These are phyloP conservation scores for Anorthoa munda DNA, from an alignment of 2,888 invertebrate genomes.

Conservation along the genomic window DNA sequence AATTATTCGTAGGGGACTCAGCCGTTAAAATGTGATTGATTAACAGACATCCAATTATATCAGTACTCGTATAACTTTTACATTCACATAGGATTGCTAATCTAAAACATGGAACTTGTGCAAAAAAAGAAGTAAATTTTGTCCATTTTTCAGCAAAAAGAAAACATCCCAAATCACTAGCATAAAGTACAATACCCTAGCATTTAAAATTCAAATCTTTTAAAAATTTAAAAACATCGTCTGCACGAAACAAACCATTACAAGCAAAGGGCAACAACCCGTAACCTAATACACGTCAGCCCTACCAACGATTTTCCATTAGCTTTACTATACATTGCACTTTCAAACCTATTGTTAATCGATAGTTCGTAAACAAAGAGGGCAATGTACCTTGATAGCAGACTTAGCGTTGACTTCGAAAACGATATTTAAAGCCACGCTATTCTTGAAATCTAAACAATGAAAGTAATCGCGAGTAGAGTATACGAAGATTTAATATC, in stretches of 20 bases:
- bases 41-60: no score
- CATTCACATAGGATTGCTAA: neutral
- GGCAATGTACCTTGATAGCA: constrained; percentile 56
- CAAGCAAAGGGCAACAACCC: constrained; percentile 66
- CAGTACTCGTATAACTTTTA: neutral
- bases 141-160: neutral
- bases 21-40: no score
- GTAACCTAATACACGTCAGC: constrained; percentile 67
- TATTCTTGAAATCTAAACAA: constrained; percentile 61
- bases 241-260: constrained; percentile 64
- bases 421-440: constrained; percentile 49
- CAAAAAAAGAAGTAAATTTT: neutral
- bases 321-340: constrained; percentile 64
- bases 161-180: neutral
- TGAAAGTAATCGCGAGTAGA: constrained; percentile 13
- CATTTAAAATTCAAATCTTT: constrained; percentile 54
- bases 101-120: neutral
- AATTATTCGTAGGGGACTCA: no score
- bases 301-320: constrained; percentile 59
- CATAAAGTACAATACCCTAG: constrained; percentile 10
- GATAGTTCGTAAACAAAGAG: constrained; percentile 68
- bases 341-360: constrained; percentile 64
- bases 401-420: constrained; percentile 25
- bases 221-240: constrained; percentile 45
- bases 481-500: no score